Evolutionary conservation across 2,797 vertebrate species (phyloP).

Genomic region (Thripadectes ignobilis): DNA sequence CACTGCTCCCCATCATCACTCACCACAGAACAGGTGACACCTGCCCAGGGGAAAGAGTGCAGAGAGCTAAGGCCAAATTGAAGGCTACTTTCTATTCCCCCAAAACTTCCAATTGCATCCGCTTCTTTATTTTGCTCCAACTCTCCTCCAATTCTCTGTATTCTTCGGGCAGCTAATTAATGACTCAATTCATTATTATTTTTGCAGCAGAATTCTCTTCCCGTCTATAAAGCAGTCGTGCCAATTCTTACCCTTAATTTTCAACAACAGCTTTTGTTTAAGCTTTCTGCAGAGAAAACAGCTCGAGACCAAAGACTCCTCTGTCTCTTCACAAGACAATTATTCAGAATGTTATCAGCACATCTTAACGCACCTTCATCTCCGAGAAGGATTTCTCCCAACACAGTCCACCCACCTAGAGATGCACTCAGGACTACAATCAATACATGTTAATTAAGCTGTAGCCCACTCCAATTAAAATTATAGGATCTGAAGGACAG

Average conservation of each 20-base stretch:
- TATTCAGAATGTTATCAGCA: conserved; percentile 18
- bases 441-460: conserved; percentile 57
- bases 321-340: conserved; percentile 7
- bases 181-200: conserved; percentile 10
- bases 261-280: conserved; percentile 30
- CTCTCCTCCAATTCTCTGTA: background rate
- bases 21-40: background rate
- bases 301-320: background rate
- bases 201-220: conserved; percentile 6
- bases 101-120: background rate
- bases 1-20: background rate
- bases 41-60: background rate
- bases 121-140: background rate
- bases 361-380: conserved; percentile 4
- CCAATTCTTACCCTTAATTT: conserved; percentile 26
- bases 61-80: background rate
- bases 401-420: conserved; percentile 23
- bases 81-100: background rate
- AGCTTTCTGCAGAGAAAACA: conserved; percentile 18
- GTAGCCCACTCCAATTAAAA: conserved; percentile 44
- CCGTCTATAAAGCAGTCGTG: background rate
- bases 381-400: background rate
- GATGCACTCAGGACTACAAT: background rate
- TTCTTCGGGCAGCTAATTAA: background rate
- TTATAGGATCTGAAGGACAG: conserved; percentile 34